phyloP scores from a whole-genome alignment of 2,888 invertebrate genomes.

The Congeria kusceri region DNA sequence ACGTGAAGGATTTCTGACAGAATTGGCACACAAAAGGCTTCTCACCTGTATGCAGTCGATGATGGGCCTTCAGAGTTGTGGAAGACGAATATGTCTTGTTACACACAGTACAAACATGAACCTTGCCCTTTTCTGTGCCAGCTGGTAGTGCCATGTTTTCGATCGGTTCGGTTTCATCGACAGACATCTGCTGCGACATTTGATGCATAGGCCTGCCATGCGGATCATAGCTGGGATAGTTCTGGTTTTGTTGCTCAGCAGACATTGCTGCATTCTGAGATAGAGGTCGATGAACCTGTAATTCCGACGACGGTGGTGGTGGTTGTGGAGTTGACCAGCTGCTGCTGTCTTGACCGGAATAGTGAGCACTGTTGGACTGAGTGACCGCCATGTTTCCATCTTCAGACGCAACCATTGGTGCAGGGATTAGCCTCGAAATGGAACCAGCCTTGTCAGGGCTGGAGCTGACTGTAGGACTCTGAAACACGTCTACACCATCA shows the following conservation, averaged over 20 bases:
- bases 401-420: not conserved
- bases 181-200: slow-evolving; percentile 30
- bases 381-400: not conserved
- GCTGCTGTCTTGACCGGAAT: too few relatives aligned
- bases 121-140: slow-evolving; percentile 40
- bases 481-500: not conserved
- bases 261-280: not conserved
- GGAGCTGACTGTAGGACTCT: not conserved
- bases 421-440: not conserved
- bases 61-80: slow-evolving; percentile 55
- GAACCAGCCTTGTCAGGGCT: not conserved
- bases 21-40: slow-evolving; percentile 48
- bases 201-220: not conserved
- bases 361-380: not conserved
- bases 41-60: slow-evolving; percentile 58
- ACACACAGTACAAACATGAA: slow-evolving; percentile 46
- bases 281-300: not conserved
- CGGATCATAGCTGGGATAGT: not conserved
- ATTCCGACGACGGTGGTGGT: too few relatives aligned
- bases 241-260: not conserved
- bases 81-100: slow-evolving; percentile 56
- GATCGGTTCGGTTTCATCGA: slow-evolving; percentile 41
- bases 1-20: slow-evolving; percentile 55
- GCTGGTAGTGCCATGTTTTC: slow-evolving; percentile 1
- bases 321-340: not conserved